Evolutionary conservation across 1,140 invertebrate species (phyloP).

Genomic region (Muscidifurax raptorellus): DNA sequence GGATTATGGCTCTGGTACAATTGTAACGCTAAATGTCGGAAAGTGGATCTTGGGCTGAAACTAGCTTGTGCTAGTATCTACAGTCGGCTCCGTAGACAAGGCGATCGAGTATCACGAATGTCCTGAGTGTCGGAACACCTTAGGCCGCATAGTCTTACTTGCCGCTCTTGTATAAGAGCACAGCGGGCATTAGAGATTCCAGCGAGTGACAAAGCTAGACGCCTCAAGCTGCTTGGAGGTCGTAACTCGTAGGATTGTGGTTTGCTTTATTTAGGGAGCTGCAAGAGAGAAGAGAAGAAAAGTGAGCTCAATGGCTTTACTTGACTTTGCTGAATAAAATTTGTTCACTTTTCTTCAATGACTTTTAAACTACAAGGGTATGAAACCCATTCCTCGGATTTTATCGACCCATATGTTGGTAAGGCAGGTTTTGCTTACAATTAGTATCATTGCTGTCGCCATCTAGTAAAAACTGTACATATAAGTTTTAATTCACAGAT

Average conservation of each 20-base stretch:
- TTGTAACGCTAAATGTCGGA: conserved; percentile 11
- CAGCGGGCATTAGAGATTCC: conserved; percentile 13
- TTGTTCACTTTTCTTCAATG: too few species aligned
- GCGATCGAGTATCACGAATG: conserved; percentile 12
- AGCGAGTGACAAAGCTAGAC: conserved; percentile 19
- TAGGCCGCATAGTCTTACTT: neutral
- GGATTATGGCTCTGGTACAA: conserved; percentile 19
- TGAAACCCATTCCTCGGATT: too few species aligned
- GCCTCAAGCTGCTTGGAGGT: neutral
- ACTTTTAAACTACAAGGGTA: too few species aligned
- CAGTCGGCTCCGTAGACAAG: neutral
- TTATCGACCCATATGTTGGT: too few species aligned
- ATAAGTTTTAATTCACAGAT: too few species aligned
- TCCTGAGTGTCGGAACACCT: neutral
- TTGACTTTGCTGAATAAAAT: neutral
- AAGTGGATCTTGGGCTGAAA: conserved; percentile 11
- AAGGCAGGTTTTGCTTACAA: too few species aligned
- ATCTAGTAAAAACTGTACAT: too few species aligned
- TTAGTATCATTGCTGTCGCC: too few species aligned
- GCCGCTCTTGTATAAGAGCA: neutral
- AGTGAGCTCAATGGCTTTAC: neutral
- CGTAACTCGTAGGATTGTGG: neutral
- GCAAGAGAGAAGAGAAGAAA: neutral
- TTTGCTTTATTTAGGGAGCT: neutral
- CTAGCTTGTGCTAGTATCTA: neutral